These are phyloP conservation scores for Phalera bucephala DNA, from an alignment of 2,888 invertebrate genomes.

Conservation along the genomic window DNA sequence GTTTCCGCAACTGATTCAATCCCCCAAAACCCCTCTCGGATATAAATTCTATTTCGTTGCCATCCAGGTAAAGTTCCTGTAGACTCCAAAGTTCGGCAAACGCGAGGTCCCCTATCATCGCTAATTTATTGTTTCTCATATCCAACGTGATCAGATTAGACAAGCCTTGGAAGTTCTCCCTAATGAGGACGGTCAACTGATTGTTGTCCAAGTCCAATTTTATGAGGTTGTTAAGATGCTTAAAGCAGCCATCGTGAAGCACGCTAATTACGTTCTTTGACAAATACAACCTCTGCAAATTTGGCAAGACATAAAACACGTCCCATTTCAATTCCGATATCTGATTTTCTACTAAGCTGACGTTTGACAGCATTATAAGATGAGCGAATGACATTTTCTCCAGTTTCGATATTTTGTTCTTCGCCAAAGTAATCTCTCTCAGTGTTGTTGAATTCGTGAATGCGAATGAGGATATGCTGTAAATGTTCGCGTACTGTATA, in stretches of 20 bases:
- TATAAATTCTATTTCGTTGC: slow-evolving; percentile 88
- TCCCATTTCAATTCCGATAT: slow-evolving; percentile 89
- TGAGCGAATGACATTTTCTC: slow-evolving; percentile 89
- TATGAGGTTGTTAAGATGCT: slow-evolving; percentile 87
- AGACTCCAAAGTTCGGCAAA: slow-evolving; percentile 91
- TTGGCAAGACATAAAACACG: slow-evolving; percentile 89
- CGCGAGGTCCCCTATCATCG: slow-evolving; percentile 91
- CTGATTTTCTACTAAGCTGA: slow-evolving; percentile 90
- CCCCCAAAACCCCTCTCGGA: slow-evolving; percentile 90
- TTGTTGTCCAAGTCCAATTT: slow-evolving; percentile 91
- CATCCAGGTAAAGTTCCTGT: slow-evolving; percentile 87
- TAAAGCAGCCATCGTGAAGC: slow-evolving; percentile 93
- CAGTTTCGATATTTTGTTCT: slow-evolving; percentile 87
- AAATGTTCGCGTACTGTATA: slow-evolving; percentile 89
- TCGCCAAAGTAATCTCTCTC: slow-evolving; percentile 86
- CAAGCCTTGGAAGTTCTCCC: slow-evolving; percentile 90
- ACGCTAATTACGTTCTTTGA: slow-evolving; percentile 93
- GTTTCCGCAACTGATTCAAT: slow-evolving; percentile 87
- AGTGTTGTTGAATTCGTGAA: slow-evolving; percentile 89
- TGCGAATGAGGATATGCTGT: slow-evolving; percentile 87
- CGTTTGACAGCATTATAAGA: slow-evolving; percentile 86
- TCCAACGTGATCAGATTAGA: slow-evolving; percentile 88
- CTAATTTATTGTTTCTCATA: slow-evolving; percentile 89
- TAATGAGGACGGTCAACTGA: slow-evolving; percentile 88
- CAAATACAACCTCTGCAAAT: slow-evolving; percentile 88